These are phyloP conservation scores for Macrosteles quadrilineatus DNA, from an alignment of 1,140 invertebrate genomes.

Conservation along the genomic window DNA sequence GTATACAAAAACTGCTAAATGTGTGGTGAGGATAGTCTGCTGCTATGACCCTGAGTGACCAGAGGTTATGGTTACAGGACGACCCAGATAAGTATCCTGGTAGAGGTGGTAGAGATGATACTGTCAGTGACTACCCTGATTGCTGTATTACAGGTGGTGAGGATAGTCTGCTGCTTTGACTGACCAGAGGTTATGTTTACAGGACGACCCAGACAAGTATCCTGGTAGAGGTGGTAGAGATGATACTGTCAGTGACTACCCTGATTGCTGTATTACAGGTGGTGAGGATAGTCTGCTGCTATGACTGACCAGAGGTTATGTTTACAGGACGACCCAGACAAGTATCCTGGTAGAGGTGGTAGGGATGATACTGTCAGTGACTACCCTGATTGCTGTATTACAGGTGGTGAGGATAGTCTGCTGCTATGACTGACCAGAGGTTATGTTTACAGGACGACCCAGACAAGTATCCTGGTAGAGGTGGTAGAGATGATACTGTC, in stretches of 20 bases:
- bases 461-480: conserved; percentile 27
- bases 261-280: conserved; percentile 27
- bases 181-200: conserved; percentile 20
- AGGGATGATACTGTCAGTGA: conserved; percentile 23
- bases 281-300: conserved; percentile 33
- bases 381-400: conserved; percentile 31
- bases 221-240: conserved; percentile 27
- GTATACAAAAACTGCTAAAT: no score
- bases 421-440: conserved; percentile 36
- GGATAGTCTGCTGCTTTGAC: no score
- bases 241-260: conserved; percentile 30
- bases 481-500: conserved; percentile 30
- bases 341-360: conserved; percentile 27
- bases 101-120: conserved; percentile 20
- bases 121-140: background rate
- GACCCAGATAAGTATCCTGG: background rate
- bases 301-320: conserved; percentile 36
- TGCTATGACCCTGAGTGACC: no score
- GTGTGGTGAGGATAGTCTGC: no score
- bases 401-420: conserved; percentile 33
- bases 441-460: background rate
- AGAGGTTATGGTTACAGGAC: no score
- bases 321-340: background rate
- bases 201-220: conserved; percentile 28
- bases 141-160: no score